Evolutionary conservation across 2,797 vertebrate genomes (phyloP).

Genomic region (Anabas testudineus): DNA sequence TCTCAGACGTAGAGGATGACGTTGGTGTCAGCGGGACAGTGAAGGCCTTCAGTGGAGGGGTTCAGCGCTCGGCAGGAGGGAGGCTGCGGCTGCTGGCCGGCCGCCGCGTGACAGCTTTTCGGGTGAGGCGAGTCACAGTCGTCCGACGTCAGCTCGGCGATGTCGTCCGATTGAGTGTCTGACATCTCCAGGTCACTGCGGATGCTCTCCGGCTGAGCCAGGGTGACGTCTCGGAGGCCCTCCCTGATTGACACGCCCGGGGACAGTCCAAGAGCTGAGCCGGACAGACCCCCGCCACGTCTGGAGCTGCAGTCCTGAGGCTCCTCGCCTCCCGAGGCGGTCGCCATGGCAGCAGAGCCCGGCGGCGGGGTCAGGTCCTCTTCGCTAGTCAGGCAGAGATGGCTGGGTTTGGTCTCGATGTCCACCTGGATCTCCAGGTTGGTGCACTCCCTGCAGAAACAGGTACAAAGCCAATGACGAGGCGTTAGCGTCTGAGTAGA

Average conservation of each 20-base stretch:
- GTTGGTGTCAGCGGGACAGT: conserved; percentile 80
- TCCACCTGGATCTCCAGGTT: conserved; percentile 99
- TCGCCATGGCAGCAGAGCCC: conserved; percentile 73
- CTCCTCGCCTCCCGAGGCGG: conserved; percentile 88
- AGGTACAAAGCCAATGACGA: too few relatives aligned
- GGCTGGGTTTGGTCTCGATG: conserved; percentile 98
- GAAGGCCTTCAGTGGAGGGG: conserved; percentile 81
- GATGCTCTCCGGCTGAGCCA: conserved; percentile 98
- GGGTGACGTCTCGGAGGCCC: conserved; percentile 90
- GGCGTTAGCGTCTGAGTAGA: too few relatives aligned
- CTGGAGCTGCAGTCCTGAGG: conserved; percentile 87
- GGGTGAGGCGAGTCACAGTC: conserved; percentile 93
- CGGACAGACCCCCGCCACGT: conserved; percentile 81
- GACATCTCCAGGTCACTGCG: conserved; percentile 98
- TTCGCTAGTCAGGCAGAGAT: conserved; percentile 94
- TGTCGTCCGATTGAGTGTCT: conserved; percentile 96
- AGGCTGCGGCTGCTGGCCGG: conserved; percentile 68
- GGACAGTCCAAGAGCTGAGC: conserved; percentile 79
- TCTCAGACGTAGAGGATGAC: conserved; percentile 86
- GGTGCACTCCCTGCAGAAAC: conserved; percentile 90
- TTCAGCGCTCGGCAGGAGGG: conserved; percentile 78
- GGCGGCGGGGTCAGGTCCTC: conserved; percentile 86
- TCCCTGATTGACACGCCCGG: conserved; percentile 86
- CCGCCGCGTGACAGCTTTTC: conserved; percentile 70
- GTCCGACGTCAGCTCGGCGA: conserved; percentile 96